Evolutionary conservation across 2,888 invertebrate genomes (phyloP).

Genomic region (Plagodis dolabraria): DNA sequence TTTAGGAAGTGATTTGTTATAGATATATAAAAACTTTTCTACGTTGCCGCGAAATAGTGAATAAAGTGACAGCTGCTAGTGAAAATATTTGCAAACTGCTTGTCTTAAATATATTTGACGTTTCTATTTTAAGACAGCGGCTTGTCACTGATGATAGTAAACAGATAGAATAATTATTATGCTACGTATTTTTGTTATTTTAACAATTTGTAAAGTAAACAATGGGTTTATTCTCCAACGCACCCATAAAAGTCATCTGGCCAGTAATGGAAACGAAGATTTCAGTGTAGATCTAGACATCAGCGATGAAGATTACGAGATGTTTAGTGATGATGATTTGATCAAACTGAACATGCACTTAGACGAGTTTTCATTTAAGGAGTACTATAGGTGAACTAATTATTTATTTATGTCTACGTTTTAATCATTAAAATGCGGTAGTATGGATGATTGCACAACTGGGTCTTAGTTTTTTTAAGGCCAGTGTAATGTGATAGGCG

Average conservation of each 20-base stretch:
- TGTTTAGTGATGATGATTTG: conserved; percentile 41
- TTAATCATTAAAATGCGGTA: no score
- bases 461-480: no score
- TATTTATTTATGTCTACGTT: no score
- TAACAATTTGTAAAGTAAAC: neutral
- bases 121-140: neutral
- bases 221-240: conserved; percentile 10
- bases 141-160: neutral
- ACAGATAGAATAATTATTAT: neutral
- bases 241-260: neutral
- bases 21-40: no score
- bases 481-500: no score
- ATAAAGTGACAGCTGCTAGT: no score
- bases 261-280: conserved; percentile 34
- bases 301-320: conserved; percentile 53
- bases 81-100: no score
- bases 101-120: neutral
- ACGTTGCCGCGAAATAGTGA: no score
- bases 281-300: conserved; percentile 53
- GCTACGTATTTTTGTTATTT: conserved; percentile 2
- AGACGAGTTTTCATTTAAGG: conserved; percentile 23
- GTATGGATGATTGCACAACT: no score
- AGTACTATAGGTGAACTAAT: conserved; percentile 43
- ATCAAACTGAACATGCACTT: conserved; percentile 22
- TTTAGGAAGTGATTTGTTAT: no score